Evolutionary conservation across 2,888 invertebrate genomes (phyloP), one percentile per base, ranked within the genome.

Genomic region (Xylocampa areola): DNA sequence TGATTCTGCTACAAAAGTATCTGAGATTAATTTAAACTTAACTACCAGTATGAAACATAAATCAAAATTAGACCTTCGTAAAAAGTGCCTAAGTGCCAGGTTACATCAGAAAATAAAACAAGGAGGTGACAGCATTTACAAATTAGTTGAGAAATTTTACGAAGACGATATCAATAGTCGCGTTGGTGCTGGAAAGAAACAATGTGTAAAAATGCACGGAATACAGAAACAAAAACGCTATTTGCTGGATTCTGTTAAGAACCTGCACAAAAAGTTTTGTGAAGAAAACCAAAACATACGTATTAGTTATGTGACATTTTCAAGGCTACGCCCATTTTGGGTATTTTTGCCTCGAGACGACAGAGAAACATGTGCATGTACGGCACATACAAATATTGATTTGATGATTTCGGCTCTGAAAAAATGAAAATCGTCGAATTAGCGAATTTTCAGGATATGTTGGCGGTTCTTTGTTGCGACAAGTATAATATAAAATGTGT

Each of bases 91-190:
- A 25, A 25, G 7, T 7, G 25, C 4, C 8, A 25, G 8, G 7
- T 25, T 25, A 7, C 25, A 25, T 4, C 25, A 25, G 25, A 25
- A 25, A 8, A 25, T 25, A 7, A 25, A 25, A 8, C 25, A 25
- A 25, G 19, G 19, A 2, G 7, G 25, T 25, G 25, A 25, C 25
- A 25, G 25, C 8, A 8, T 25, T 6, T 8, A 25, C 4, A 8
- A 25, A 25, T 25, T 25, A 8, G 7, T 25, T 2, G 10, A 33
- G 16, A 1, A 7, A 14, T 33, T 33, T 33, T 33, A 33, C 16
- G 33, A 33, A 33, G 33, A 33, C 6, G 33, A 33, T 6, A 33
- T 33, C 1, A 33, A 33, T 7, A 33, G 33, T 33, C 33, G 33
- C 16, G 16, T 33, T 16, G 16, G 14, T 33, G 14, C 33, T 2